Percentiles rank a stretch among this genome's conserved stretches.
These are phyloP conservation scores for Elanus axillaris DNA, from an alignment of 2,113 vertebrate genomes.

Conservation along the genomic window DNA sequence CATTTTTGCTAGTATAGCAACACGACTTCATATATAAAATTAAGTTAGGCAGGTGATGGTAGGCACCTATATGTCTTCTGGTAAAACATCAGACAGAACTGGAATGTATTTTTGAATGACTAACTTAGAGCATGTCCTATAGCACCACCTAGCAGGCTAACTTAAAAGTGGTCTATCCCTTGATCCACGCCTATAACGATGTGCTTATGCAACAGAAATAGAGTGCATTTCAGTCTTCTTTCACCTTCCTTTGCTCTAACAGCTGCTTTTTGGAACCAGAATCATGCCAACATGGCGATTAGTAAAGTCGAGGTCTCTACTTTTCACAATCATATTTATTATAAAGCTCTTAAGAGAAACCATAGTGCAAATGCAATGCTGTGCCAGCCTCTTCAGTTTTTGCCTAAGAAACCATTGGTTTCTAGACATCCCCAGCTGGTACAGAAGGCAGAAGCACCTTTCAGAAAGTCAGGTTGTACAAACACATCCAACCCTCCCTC, in stretches of 20 bases:
- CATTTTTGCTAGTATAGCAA: not conserved
- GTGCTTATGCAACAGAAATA: not conserved
- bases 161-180: not conserved
- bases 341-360: not conserved
- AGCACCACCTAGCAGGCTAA: conserved; percentile 71
- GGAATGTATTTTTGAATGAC: not conserved
- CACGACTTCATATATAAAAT: not conserved
- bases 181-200: fast-evolving
- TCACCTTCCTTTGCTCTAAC: not conserved
- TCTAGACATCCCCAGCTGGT: not conserved
- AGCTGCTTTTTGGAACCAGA: not conserved
- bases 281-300: not conserved
- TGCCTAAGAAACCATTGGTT: not conserved
- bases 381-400: not conserved
- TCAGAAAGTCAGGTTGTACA: not conserved
- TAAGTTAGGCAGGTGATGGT: not conserved
- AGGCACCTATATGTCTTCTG: not conserved
- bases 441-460: not conserved
- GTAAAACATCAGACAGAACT: not conserved
- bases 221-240: not conserved
- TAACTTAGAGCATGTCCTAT: conserved; percentile 23
- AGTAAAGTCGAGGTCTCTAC: not conserved
- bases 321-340: not conserved
- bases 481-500: not conserved
- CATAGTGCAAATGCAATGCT: not conserved